These are phyloP conservation scores for Romanogobio albipinnatus DNA, from an alignment of 2,113 vertebrate species.

Conservation along the genomic window DNA sequence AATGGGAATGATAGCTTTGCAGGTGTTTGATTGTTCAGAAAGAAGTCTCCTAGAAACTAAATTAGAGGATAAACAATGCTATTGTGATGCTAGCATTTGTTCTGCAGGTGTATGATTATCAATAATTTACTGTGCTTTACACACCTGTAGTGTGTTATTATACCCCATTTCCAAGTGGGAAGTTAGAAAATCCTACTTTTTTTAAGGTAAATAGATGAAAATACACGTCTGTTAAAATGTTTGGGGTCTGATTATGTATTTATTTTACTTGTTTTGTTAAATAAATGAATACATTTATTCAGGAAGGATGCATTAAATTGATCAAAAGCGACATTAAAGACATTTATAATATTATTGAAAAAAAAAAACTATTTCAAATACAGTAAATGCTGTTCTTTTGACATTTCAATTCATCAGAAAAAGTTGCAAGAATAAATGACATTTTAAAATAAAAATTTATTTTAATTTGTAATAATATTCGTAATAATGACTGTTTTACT, in stretches of 20 bases:
- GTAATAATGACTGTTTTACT: no score
- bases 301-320: not conserved
- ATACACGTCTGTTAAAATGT: not conserved
- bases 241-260: not conserved
- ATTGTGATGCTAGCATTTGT: not conserved
- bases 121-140: not conserved
- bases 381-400: no score
- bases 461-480: no score
- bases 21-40: constrained; percentile 8
- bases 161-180: not conserved
- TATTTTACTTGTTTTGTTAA: not conserved
- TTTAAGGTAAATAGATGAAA: not conserved
- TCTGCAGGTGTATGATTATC: not conserved
- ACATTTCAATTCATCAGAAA: no score
- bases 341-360: no score
- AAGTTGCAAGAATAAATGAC: no score
- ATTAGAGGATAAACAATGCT: not conserved
- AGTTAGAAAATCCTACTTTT: not conserved
- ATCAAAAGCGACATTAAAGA: no score
- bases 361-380: no score
- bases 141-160: not conserved
- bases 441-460: no score
- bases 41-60: not conserved
- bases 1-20: constrained; percentile 1
- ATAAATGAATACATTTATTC: not conserved